Evolutionary conservation across 2,888 invertebrate species (phyloP).

Genomic region (Hydrotaea diabolus): DNA sequence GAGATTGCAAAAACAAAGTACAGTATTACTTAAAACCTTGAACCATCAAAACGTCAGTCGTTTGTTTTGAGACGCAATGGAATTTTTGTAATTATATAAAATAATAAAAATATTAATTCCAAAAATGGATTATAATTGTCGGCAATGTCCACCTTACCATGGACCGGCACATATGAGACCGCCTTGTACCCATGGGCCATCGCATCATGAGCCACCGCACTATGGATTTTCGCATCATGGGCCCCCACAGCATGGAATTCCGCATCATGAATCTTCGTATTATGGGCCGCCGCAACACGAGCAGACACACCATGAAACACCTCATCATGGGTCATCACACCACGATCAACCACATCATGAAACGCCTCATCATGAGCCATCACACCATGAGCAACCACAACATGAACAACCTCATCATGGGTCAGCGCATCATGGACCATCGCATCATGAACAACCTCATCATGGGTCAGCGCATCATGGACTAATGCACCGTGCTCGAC

Average conservation of each 20-base stretch:
- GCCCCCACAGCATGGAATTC: slow-evolving; percentile 56
- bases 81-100: not conserved
- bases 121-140: slow-evolving; percentile 44
- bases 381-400: slow-evolving; percentile 29
- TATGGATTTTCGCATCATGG: slow-evolving; percentile 59
- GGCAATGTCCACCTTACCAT: slow-evolving; percentile 34
- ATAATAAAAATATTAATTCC: slow-evolving; percentile 40
- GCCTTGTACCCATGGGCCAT: slow-evolving; percentile 37
- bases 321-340: no score
- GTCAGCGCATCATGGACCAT: no score
- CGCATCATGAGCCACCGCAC: slow-evolving; percentile 55
- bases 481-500: no score
- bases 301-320: slow-evolving; percentile 47
- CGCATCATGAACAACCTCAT: no score
- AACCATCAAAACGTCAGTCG: not conserved
- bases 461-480: no score
- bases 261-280: slow-evolving; percentile 61
- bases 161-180: slow-evolving; percentile 50
- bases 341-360: slow-evolving; percentile 58
- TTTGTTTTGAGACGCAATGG: not conserved
- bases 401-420: no score
- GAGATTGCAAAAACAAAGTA: not conserved
- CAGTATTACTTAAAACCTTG: not conserved
- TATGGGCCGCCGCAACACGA: slow-evolving; percentile 60
- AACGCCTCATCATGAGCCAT: slow-evolving; percentile 55